Evolutionary conservation across 2,888 invertebrate species (phyloP).

Genomic region (Rhamphomyia laevipes): DNA sequence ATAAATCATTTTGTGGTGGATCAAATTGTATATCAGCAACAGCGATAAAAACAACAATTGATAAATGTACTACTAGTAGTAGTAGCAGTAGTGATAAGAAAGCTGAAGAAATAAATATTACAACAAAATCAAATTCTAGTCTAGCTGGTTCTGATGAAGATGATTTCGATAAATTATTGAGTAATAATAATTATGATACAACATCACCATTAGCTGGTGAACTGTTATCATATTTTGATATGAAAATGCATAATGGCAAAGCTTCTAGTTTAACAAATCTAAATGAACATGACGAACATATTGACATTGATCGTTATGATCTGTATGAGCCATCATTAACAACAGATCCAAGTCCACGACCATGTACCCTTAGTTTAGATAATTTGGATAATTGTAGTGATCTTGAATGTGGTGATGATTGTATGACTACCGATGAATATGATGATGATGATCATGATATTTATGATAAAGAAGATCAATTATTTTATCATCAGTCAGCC

Average conservation of each 20-base stretch:
- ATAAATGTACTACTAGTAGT: slow-evolving; percentile 3
- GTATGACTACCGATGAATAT: slow-evolving; percentile 10
- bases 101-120: slow-evolving; percentile 3
- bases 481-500: slow-evolving; percentile 33
- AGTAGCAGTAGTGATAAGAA: slow-evolving; percentile 1
- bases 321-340: not conserved
- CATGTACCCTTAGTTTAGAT: slow-evolving; percentile 15
- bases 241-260: slow-evolving; percentile 31
- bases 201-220: slow-evolving; percentile 31
- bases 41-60: not conserved
- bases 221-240: slow-evolving; percentile 35
- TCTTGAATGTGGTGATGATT: slow-evolving; percentile 6
- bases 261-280: slow-evolving; percentile 30
- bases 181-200: slow-evolving; percentile 29
- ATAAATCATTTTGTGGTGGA: slow-evolving; percentile 11
- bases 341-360: slow-evolving; percentile 2
- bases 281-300: slow-evolving; percentile 10
- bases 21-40: not conserved
- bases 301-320: slow-evolving; percentile 1
- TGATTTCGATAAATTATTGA: slow-evolving; percentile 34
- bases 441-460: slow-evolving; percentile 28
- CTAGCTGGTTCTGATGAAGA: slow-evolving; percentile 29
- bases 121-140: slow-evolving; percentile 21
- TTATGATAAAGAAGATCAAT: slow-evolving; percentile 27
- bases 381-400: slow-evolving; percentile 14